Conservation (phyloP, 2,113 vertebrate genomes). For the Indicator indicator region DNA sequence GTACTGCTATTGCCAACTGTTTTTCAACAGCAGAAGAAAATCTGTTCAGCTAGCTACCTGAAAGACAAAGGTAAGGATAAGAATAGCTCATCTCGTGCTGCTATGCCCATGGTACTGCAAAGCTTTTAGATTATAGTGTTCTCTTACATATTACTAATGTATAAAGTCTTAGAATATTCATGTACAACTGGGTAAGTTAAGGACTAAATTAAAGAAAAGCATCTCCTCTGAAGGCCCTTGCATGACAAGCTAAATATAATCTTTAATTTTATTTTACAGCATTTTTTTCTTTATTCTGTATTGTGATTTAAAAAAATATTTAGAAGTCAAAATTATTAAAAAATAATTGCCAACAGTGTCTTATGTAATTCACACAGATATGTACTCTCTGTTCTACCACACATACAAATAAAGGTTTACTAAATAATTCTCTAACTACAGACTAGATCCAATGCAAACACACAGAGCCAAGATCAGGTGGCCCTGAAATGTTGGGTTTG, state of each 20-base stretch:
- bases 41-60: neutral
- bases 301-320: neutral
- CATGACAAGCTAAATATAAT: neutral
- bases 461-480: neutral
- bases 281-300: neutral
- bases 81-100: neutral
- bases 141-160: neutral
- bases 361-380: neutral
- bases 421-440: neutral
- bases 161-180: slow-evolving; percentile 27
- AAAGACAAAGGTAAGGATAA: neutral
- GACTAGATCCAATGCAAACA: neutral
- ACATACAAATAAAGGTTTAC: neutral
- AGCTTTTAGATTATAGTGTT: neutral
- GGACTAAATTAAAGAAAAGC: neutral
- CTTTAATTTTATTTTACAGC: neutral
- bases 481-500: neutral
- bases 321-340: neutral
- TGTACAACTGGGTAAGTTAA: neutral
- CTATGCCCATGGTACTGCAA: neutral
- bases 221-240: neutral
- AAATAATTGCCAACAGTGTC: neutral
- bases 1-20: neutral
- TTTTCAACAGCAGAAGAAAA: neutral
- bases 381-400: neutral